Evolutionary conservation across 2,888 invertebrate species (phyloP).

Genomic region (Caenorhabditis afra): DNA sequence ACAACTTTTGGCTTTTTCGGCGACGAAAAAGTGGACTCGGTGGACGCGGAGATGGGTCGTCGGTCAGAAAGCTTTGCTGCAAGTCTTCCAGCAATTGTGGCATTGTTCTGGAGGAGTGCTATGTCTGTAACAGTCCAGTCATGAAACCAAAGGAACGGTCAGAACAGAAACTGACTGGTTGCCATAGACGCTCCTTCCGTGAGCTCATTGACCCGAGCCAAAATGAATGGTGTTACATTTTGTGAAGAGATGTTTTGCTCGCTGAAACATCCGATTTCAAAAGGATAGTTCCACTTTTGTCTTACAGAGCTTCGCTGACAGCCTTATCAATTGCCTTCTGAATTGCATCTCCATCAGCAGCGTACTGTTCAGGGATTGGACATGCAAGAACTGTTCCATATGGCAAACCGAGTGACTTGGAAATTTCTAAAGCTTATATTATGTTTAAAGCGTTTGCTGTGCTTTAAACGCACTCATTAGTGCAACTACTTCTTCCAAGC

Average conservation of each 20-base stretch:
- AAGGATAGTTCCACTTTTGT: too few species aligned
- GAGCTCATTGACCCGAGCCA: constrained; percentile 87
- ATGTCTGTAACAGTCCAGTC: constrained; percentile 85
- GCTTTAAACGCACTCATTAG: constrained; percentile 85
- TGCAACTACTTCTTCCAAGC: constrained; percentile 86
- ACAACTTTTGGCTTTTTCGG: constrained; percentile 63
- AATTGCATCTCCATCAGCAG: constrained; percentile 83
- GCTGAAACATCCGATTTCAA: too few species aligned
- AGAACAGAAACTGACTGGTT: constrained; percentile 87
- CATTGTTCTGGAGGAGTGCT: constrained; percentile 94
- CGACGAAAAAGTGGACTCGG: not conserved
- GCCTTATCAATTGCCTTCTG: constrained; percentile 87
- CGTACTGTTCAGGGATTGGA: constrained; percentile 87
- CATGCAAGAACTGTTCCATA: constrained; percentile 89
- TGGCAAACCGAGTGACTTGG: constrained; percentile 78
- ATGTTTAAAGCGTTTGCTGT: too few species aligned
- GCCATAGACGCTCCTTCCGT: constrained; percentile 89
- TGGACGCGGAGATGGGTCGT: constrained; percentile 9
- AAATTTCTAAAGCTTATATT: constrained; percentile 67
- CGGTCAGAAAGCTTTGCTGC: constrained; percentile 83
- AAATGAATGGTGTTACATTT: constrained; percentile 92
- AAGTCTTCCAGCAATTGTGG: constrained; percentile 88
- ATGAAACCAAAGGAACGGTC: not conserved
- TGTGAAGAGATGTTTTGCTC: constrained; percentile 86
- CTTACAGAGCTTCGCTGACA: constrained; percentile 83